These are phyloP conservation scores for Calcarius lapponicus DNA, from an alignment of 2,797 vertebrate genomes.

Conservation along the genomic window DNA sequence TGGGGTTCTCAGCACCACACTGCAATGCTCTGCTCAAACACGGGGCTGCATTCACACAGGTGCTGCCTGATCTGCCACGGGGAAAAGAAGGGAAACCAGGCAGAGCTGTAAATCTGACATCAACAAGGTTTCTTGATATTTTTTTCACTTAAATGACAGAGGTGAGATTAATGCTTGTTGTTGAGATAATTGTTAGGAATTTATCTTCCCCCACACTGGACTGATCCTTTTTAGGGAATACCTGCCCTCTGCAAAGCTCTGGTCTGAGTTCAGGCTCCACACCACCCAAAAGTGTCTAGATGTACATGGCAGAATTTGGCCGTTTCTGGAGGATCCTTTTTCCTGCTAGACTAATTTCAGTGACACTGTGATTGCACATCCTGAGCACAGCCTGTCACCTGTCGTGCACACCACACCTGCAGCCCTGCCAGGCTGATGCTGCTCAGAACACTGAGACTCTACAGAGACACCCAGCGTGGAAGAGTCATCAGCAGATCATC, in stretches of 20 bases:
- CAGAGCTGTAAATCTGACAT: neutral
- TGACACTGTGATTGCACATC: neutral
- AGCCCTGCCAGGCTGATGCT: neutral
- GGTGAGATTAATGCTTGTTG: neutral
- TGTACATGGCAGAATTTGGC: neutral
- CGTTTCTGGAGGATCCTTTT: neutral
- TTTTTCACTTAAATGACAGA: neutral
- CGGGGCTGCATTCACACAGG: neutral
- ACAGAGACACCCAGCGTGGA: neutral
- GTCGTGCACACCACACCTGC: accelerated
- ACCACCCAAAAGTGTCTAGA: neutral
- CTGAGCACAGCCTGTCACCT: neutral
- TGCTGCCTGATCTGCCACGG: neutral
- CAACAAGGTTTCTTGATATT: neutral
- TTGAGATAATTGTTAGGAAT: neutral
- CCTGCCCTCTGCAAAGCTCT: neutral
- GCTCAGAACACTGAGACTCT: neutral
- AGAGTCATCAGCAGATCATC: neutral
- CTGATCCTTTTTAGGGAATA: neutral
- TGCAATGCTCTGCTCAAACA: neutral
- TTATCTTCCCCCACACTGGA: neutral
- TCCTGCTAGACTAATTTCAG: neutral
- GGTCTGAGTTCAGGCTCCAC: neutral
- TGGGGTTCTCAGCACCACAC: neutral
- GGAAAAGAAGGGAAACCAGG: neutral